These are phyloP conservation scores for Eleginops maclovinus DNA, from an alignment of 2,113 vertebrate species.

Conservation along the genomic window DNA sequence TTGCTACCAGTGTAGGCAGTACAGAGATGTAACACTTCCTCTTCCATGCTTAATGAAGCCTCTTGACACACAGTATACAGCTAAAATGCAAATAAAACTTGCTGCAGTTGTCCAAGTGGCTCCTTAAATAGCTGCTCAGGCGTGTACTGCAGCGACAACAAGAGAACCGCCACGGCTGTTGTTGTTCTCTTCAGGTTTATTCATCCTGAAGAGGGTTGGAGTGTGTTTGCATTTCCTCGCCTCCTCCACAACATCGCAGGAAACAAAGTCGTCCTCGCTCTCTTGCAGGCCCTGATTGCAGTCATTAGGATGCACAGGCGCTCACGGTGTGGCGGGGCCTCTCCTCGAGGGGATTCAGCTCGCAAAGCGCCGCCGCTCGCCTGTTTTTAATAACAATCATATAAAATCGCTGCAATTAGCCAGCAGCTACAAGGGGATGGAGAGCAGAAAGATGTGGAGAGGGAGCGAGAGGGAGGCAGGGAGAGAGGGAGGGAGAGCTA, in stretches of 20 bases:
- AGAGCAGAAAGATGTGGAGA: constrained; percentile 39
- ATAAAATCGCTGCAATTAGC: constrained; percentile 84
- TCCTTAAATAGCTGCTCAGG: constrained; percentile 20
- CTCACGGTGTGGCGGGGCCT: constrained; percentile 70
- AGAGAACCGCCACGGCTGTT: not conserved
- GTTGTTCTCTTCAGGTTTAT: constrained; percentile 58
- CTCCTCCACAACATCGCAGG: constrained; percentile 66
- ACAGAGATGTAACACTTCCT: not conserved
- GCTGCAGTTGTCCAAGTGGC: not conserved
- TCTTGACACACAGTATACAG: constrained; percentile 15
- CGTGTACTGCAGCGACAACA: constrained; percentile 14
- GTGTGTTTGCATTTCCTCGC: constrained; percentile 48
- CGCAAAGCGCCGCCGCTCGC: constrained; percentile 65
- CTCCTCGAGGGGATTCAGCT: constrained; percentile 71
- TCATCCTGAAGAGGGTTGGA: constrained; percentile 61
- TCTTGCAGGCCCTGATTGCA: constrained; percentile 74
- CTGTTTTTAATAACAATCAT: constrained; percentile 86
- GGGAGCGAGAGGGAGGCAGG: not conserved
- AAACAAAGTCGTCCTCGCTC: constrained; percentile 73
- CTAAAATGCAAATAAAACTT: constrained; percentile 6
- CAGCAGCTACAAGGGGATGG: constrained; percentile 75
- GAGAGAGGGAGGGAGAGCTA: constrained; percentile 11
- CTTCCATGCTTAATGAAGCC: constrained; percentile 14
- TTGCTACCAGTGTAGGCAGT: not conserved
- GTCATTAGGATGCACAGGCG: constrained; percentile 74